These are phyloP conservation scores for Blastobasis adustella DNA, from an alignment of 2,888 invertebrate species.

Conservation along the genomic window DNA sequence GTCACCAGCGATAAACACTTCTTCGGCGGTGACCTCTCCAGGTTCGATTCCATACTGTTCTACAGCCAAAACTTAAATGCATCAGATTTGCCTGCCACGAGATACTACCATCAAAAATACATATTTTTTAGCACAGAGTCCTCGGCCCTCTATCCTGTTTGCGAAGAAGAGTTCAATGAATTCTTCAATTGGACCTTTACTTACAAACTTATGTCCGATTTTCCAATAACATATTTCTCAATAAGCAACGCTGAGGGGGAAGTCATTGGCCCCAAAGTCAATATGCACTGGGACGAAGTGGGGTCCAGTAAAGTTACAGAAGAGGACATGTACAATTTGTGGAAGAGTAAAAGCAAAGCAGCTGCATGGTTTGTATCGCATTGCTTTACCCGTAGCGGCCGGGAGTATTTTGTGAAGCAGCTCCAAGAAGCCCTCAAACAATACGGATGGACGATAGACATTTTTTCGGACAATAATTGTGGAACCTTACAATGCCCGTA, in stretches of 20 bases:
- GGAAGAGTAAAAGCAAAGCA: slow-evolving; percentile 28
- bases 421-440: slow-evolving; percentile 20
- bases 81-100: slow-evolving; percentile 20
- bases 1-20: too few species aligned
- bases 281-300: slow-evolving; percentile 34
- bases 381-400: slow-evolving; percentile 22
- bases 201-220: slow-evolving; percentile 42
- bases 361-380: slow-evolving; percentile 39
- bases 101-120: slow-evolving; percentile 39
- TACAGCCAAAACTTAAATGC: too few species aligned
- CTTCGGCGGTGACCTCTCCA: too few species aligned
- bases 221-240: slow-evolving; percentile 34
- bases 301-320: slow-evolving; percentile 32
- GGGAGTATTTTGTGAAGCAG: slow-evolving; percentile 18
- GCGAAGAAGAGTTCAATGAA: slow-evolving; percentile 25
- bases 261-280: slow-evolving; percentile 31
- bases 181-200: slow-evolving; percentile 57
- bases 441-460: slow-evolving; percentile 26
- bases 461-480: slow-evolving; percentile 29
- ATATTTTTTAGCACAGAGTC: slow-evolving; percentile 48
- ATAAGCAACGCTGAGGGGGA: slow-evolving; percentile 27
- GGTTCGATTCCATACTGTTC: too few species aligned
- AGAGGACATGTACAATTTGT: slow-evolving; percentile 20
- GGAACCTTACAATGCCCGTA: slow-evolving; percentile 25
- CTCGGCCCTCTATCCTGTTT: slow-evolving; percentile 33